Percentiles rank a stretch among this genome's conserved stretches.
Conservation (phyloP, 2,888 invertebrate species). For the Acanthosepion esculentum region DNA sequence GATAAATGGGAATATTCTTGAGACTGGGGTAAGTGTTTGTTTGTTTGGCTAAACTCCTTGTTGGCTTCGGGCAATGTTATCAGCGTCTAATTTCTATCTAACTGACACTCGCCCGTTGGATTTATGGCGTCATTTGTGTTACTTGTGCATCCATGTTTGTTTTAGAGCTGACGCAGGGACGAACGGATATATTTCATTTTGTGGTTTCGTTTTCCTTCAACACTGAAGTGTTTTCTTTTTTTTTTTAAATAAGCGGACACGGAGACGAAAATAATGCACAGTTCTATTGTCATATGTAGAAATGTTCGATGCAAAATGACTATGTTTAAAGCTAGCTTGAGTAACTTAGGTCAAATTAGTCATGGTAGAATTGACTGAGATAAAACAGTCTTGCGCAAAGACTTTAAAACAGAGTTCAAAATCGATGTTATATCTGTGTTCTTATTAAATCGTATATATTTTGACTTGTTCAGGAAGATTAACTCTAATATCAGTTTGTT, state of each 20-base stretch:
- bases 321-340: too few species aligned
- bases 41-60: background rate
- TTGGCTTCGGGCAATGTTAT: background rate
- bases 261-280: background rate
- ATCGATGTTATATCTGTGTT: too few species aligned
- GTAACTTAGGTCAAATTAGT: too few species aligned
- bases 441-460: too few species aligned
- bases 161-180: background rate
- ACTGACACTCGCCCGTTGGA: background rate
- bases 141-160: background rate
- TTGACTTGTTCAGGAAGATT: too few species aligned
- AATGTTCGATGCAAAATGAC: too few species aligned
- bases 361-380: too few species aligned
- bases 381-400: too few species aligned
- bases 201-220: background rate
- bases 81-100: slow-evolving; percentile 22
- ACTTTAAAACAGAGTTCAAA: too few species aligned
- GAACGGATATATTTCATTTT: background rate
- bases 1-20: background rate
- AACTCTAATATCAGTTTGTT: too few species aligned
- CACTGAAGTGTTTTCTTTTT: background rate
- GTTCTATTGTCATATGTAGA: background rate
- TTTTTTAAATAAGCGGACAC: background rate
- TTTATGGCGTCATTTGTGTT: background rate
- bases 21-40: background rate